These are phyloP conservation scores for Pristionchus arcanus DNA, from an alignment of 2,888 invertebrate genomes.

Conservation along the genomic window DNA sequence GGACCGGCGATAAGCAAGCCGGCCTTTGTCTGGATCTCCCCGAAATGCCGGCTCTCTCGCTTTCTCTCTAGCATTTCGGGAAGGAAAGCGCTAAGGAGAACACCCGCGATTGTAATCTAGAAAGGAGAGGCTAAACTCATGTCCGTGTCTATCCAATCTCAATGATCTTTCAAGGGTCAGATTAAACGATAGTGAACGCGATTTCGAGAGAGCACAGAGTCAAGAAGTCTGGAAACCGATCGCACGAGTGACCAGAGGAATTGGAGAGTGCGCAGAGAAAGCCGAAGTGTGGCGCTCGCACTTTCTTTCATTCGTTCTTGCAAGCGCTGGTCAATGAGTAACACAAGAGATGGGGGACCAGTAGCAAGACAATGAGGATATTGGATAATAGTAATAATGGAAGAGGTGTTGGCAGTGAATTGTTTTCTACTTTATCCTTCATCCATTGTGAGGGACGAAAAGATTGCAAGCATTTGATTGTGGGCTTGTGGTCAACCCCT, in stretches of 20 bases:
- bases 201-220: conserved; percentile 3
- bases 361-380: not conserved
- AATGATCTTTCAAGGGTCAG: not conserved
- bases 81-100: not conserved
- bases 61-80: not conserved
- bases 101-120: conserved; percentile 32
- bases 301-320: not conserved
- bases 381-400: not conserved
- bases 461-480: too few species aligned
- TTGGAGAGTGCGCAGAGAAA: not conserved
- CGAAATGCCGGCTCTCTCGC: not conserved
- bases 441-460: too few species aligned
- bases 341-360: conserved; percentile 5
- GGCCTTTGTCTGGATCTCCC: not conserved
- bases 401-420: not conserved
- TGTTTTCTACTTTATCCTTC: too few species aligned
- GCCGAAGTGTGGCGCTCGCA: not conserved
- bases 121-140: not conserved
- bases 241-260: not conserved
- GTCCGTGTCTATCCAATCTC: conserved; percentile 1
- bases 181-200: not conserved
- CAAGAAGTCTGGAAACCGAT: not conserved
- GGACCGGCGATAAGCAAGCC: not conserved
- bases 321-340: not conserved
- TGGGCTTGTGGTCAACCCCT: too few species aligned